Percentiles rank a stretch among this genome's conserved stretches.
Conservation (phyloP, 2,113 vertebrate genomes). For the Tonatia bakeri region DNA sequence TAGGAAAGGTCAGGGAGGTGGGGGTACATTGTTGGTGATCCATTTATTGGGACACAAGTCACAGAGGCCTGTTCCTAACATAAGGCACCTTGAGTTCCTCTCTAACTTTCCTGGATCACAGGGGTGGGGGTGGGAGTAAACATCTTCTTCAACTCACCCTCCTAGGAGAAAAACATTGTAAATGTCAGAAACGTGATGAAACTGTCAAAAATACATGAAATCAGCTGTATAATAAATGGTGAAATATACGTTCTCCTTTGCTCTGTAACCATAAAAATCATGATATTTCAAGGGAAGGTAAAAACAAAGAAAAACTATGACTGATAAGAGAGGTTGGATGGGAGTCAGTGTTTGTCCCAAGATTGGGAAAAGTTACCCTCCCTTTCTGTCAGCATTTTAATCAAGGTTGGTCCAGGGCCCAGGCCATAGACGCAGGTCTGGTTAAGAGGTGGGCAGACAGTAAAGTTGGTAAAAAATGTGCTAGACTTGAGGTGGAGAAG, state of each 20-base stretch:
- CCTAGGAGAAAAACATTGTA: slow-evolving; percentile 41
- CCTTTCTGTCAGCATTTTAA: not conserved
- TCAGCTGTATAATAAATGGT: not conserved
- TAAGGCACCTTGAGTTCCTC: not conserved
- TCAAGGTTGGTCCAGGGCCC: too few relatives aligned
- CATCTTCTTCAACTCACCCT: not conserved
- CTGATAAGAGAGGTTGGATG: not conserved
- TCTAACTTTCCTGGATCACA: not conserved
- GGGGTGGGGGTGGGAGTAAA: not conserved
- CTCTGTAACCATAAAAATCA: slow-evolving; percentile 19
- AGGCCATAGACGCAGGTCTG: not conserved
- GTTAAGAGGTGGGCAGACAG: not conserved
- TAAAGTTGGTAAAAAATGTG: not conserved
- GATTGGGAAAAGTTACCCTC: fast-evolving
- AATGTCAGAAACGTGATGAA: slow-evolving; percentile 55
- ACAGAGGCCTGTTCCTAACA: not conserved
- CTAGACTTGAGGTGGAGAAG: not conserved
- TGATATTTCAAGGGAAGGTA: not conserved
- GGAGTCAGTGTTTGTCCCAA: not conserved
- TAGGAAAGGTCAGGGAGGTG: slow-evolving; percentile 27
- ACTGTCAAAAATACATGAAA: slow-evolving; percentile 59
- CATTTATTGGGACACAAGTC: slow-evolving; percentile 41
- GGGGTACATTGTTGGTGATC: not conserved
- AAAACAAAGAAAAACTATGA: slow-evolving; percentile 9
- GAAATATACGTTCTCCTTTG: slow-evolving; percentile 35